Evolutionary conservation across 2,113 vertebrate genomes (phyloP).

Genomic region (Vicugna pacos): DNA sequence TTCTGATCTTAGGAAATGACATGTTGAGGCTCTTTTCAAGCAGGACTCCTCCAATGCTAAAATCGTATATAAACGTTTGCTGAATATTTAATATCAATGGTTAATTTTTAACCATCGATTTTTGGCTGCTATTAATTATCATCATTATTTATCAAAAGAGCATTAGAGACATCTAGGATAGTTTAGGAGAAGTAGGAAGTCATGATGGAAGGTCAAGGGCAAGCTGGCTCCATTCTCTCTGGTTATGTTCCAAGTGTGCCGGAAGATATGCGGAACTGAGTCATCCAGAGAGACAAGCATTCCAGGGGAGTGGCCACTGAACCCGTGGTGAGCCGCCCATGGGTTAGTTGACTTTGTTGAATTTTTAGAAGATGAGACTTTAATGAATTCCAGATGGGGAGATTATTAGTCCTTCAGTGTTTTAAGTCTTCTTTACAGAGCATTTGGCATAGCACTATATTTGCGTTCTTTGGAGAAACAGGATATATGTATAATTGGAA

Average conservation of each 20-base stretch:
- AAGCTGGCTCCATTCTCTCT: not conserved
- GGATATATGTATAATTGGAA: not conserved
- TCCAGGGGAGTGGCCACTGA: not conserved
- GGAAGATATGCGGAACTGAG: not conserved
- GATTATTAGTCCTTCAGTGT: not conserved
- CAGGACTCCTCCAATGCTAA: not conserved
- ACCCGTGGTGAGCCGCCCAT: not conserved
- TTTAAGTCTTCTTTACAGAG: not conserved
- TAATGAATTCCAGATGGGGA: constrained; percentile 45
- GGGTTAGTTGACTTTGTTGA: not conserved
- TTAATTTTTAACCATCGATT: constrained; percentile 38
- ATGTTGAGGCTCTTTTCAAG: not conserved
- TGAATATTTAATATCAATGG: constrained; percentile 60
- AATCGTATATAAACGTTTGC: not conserved
- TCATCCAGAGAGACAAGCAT: not conserved
- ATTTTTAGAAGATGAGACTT: constrained; percentile 49
- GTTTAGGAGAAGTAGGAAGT: constrained; percentile 9
- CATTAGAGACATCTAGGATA: not conserved
- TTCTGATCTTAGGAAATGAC: constrained; percentile 1
- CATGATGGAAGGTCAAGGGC: not conserved
- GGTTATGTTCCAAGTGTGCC: not conserved
- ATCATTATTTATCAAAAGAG: constrained; percentile 55
- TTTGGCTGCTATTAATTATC: constrained; percentile 38
- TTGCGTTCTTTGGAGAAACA: not conserved
- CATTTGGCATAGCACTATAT: not conserved